phyloP scores from a whole-genome alignment of 23 tunicate genomes.

The Ciona savignyi region DNA sequence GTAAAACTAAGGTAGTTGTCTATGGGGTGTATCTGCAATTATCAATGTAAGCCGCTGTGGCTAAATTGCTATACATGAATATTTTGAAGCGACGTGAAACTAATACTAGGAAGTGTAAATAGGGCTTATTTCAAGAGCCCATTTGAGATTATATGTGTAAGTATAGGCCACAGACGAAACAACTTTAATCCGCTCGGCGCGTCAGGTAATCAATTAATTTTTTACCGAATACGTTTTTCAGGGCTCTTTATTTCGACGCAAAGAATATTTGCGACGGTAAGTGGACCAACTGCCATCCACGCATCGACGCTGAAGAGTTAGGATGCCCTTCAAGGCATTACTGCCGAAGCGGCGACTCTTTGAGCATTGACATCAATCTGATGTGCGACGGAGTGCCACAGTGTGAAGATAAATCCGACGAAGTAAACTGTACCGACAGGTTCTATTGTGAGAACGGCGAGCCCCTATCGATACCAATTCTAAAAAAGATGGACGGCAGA shows the following conservation, averaged over 20 bases:
- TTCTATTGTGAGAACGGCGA: conserved; percentile 50
- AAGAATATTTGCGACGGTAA: conserved; percentile 33
- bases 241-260: conserved; percentile 16
- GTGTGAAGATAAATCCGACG: conserved; percentile 53
- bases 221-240: neutral
- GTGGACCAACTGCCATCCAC: conserved; percentile 45
- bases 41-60: no score
- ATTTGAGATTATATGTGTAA: no score
- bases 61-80: no score
- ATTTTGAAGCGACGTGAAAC: no score
- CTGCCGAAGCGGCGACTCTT: conserved; percentile 28
- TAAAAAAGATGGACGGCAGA: conserved; percentile 40
- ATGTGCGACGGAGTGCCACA: conserved; percentile 52
- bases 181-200: neutral
- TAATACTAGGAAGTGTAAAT: no score
- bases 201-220: neutral
- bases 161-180: no score
- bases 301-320: conserved; percentile 42
- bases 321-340: conserved; percentile 60
- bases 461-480: conserved; percentile 49
- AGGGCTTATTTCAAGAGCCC: no score
- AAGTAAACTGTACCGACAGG: conserved; percentile 25
- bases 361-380: conserved; percentile 49
- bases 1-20: no score
- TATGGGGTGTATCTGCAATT: no score